phyloP scores from a whole-genome alignment of 2,797 vertebrate genomes.

The Carapus acus region DNA sequence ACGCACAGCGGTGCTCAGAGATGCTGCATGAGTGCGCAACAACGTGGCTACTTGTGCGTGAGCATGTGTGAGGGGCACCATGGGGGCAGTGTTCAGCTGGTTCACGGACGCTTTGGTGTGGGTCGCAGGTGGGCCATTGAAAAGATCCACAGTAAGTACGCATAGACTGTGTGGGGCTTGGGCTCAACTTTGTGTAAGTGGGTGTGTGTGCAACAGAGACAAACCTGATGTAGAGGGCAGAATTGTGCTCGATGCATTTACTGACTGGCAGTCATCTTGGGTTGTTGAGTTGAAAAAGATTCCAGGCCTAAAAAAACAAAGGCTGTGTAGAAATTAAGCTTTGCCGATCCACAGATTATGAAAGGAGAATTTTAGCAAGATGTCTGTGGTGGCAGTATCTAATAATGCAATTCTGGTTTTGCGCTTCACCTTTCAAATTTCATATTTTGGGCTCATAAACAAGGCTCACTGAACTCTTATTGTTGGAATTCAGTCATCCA shows the following conservation, averaged over 20 bases:
- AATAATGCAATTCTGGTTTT: no score
- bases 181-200: not conserved
- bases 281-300: no score
- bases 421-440: no score
- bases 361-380: no score
- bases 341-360: no score
- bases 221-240: not conserved
- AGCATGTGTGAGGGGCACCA: conserved; percentile 26
- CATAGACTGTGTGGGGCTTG: not conserved
- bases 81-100: conserved; percentile 66
- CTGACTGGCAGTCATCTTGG: no score
- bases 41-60: conserved; percentile 12
- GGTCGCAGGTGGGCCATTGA: conserved; percentile 27
- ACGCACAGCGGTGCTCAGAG: conserved; percentile 2
- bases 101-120: conserved; percentile 40
- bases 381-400: no score
- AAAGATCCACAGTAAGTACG: conserved; percentile 55
- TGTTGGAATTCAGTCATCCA: not conserved
- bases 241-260: no score
- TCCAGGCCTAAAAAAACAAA: no score
- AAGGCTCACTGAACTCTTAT: no score
- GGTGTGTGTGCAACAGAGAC: not conserved
- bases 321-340: no score
- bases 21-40: not conserved
- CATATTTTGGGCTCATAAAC: no score